phyloP scores from a whole-genome alignment of 1,140 invertebrate species.

The Diorhabda carinulata region DNA sequence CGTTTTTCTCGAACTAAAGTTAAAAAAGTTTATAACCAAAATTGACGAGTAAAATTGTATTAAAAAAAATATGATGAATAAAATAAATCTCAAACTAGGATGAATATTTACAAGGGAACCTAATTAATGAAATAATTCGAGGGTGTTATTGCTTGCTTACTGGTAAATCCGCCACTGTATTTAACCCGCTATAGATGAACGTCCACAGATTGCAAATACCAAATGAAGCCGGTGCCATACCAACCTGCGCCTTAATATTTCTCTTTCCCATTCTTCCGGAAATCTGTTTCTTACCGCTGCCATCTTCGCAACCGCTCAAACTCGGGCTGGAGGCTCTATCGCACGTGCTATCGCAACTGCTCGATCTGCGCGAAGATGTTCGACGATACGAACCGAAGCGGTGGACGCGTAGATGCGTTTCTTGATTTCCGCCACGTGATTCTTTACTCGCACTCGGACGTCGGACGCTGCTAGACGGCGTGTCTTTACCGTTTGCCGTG shows the following conservation, averaged over 20 bases:
- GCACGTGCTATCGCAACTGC: conserved; percentile 42
- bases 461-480: conserved; percentile 36
- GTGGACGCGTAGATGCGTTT: conserved; percentile 49
- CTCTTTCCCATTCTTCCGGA: conserved; percentile 72
- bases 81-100: too few relatives aligned
- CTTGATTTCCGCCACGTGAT: conserved; percentile 16
- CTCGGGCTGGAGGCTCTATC: conserved; percentile 48
- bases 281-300: conserved; percentile 62
- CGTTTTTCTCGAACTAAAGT: too few relatives aligned
- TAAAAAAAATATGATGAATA: too few relatives aligned
- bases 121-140: not conserved
- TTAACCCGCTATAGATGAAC: not conserved
- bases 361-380: conserved; percentile 33
- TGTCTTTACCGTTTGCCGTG: conserved; percentile 50
- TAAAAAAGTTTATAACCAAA: too few relatives aligned
- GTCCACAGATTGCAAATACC: not conserved
- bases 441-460: conserved; percentile 5
- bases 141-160: not conserved
- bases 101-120: not conserved
- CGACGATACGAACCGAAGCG: conserved; percentile 35
- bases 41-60: too few relatives aligned
- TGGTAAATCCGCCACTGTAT: conserved; percentile 1
- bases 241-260: conserved; percentile 73
- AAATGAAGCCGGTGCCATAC: not conserved
- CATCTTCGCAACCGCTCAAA: conserved; percentile 54